Base-by-base conservation (phyloP, 2,797 vertebrate species). In the Alectoris magna region DNA sequence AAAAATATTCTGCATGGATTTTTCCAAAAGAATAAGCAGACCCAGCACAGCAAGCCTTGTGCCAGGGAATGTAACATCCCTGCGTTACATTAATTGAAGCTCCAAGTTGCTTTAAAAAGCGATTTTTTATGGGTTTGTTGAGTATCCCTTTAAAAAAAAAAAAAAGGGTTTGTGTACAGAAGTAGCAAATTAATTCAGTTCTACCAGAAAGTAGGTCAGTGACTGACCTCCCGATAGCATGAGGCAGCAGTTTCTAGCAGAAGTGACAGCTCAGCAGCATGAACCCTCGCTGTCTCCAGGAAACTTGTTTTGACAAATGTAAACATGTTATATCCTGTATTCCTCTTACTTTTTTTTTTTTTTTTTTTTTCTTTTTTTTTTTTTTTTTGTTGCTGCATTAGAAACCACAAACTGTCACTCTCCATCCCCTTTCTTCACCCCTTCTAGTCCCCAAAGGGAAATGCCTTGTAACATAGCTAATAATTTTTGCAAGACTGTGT, bases 241-340 rank as follows among this genome's bases (percentile, higher is more conserved):
- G 98, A 98, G 98, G 98, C 98, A 98, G 98, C 98, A 98, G 94
- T 98, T 98, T 98, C 94, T 91, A 90, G 91, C 83, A 81, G 96
- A 95, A 94, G 94, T 93, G 92, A 97, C 96, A 97, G 94, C 96
- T 88, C 78, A 92, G 67, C 96, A 95, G 95, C 91, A 26, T 93
- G 96, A 90, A 93, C 90, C 87, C 88, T 93, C 94, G 56, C 59
- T 73, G 94, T 97, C 98, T 98, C 97, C 97, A 98, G 98, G 97
- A 98, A 99, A 97, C 97, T 97, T 91, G 96, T 97, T 97, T 96
- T 98, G 92, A 96, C 97, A 97, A 97, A 97, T 97, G 98, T 98
- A 98, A 98, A 98, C 96, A 98, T 95, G 93, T 94, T 96, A 96
- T 97, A 98, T 98, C 98, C 98, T 98, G 98, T 98, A 96, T 98